Evolutionary conservation across 1,140 invertebrate species (phyloP).

Genomic region (Phortica variegata): DNA sequence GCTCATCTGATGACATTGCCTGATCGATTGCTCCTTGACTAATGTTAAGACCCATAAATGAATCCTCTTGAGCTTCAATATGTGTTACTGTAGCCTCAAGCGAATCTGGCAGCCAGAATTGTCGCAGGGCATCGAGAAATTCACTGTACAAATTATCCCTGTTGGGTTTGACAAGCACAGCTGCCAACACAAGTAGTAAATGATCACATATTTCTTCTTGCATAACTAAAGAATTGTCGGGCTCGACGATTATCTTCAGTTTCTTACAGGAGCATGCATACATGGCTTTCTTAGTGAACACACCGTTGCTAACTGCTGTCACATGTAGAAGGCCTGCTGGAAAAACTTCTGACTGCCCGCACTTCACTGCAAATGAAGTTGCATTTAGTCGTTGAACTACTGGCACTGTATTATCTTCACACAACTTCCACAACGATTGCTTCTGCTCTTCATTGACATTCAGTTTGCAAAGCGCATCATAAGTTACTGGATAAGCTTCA

Average conservation of each 20-base stretch:
- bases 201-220: constrained; percentile 55
- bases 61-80: constrained; percentile 34
- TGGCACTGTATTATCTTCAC: constrained; percentile 35
- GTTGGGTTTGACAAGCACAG: constrained; percentile 40
- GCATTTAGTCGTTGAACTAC: constrained; percentile 42
- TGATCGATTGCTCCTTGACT: too few relatives aligned
- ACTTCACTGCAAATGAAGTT: constrained; percentile 43
- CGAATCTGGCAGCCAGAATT: constrained; percentile 43
- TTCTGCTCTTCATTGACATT: constrained; percentile 44
- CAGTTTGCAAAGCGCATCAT: constrained; percentile 45
- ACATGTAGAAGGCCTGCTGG: constrained; percentile 43
- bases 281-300: constrained; percentile 25
- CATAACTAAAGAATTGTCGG: constrained; percentile 51
- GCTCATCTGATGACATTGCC: too few relatives aligned
- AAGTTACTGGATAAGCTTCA: constrained; percentile 31
- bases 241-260: constrained; percentile 48
- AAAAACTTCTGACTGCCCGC: constrained; percentile 36
- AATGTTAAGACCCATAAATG: too few relatives aligned
- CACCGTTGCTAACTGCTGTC: constrained; percentile 33
- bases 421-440: constrained; percentile 40
- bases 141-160: constrained; percentile 37
- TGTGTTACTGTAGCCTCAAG: constrained; percentile 34
- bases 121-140: constrained; percentile 37
- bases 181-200: constrained; percentile 41
- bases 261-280: constrained; percentile 47